A percentile compares a stretch with the other conserved stretches of the same genome.
phyloP scores from a whole-genome alignment of 2,113 vertebrate species.

The Rutilus rutilus region DNA sequence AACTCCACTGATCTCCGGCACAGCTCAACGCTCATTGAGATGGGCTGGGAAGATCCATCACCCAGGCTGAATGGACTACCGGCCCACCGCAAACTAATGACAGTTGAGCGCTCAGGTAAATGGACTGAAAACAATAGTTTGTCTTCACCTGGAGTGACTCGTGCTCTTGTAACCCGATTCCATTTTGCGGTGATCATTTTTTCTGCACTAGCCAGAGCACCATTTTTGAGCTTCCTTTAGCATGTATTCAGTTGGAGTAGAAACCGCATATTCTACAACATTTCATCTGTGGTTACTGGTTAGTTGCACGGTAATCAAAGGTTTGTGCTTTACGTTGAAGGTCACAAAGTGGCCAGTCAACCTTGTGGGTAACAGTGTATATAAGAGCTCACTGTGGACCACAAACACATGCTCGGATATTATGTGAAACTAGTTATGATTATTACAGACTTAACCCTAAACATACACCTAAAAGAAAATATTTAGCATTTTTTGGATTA shows the following conservation, averaged over 20 bases:
- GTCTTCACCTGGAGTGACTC: slow-evolving; percentile 49
- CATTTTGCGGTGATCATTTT: slow-evolving; percentile 38
- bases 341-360: slow-evolving; percentile 64
- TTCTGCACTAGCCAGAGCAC: slow-evolving; percentile 7
- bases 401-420: slow-evolving; percentile 66
- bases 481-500: neutral
- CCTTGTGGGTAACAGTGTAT: slow-evolving; percentile 56
- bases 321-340: slow-evolving; percentile 63
- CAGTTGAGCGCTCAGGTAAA: slow-evolving; percentile 53
- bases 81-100: slow-evolving; percentile 47
- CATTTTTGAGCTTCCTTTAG: slow-evolving; percentile 41
- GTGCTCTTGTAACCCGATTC: slow-evolving; percentile 38
- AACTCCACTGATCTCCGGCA: slow-evolving; percentile 66
- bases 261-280: slow-evolving; percentile 42
- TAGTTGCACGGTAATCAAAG: slow-evolving; percentile 46
- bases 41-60: slow-evolving; percentile 61
- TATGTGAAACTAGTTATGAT: neutral
- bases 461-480: neutral
- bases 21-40: slow-evolving; percentile 52
- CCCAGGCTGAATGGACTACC: slow-evolving; percentile 40
- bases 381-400: slow-evolving; percentile 46
- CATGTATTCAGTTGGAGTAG: slow-evolving; percentile 44
- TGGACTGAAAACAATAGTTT: slow-evolving; percentile 58
- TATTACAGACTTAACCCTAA: neutral
- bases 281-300: slow-evolving; percentile 31